These are phyloP conservation scores for Eleginops maclovinus DNA, from an alignment of 2,113 vertebrate species.

Conservation along the genomic window DNA sequence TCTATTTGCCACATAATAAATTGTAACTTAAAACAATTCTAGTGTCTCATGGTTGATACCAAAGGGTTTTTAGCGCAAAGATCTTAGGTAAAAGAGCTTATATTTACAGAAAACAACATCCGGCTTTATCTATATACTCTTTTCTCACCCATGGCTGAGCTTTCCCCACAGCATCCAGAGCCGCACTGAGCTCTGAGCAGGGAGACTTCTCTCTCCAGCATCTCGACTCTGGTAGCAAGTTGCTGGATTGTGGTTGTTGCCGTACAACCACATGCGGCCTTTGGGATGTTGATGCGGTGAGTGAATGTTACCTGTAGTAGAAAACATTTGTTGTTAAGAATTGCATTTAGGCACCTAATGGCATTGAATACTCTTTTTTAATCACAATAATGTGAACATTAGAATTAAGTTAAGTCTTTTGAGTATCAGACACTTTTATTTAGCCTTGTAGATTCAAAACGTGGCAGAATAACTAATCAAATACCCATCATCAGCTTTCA, in stretches of 20 bases:
- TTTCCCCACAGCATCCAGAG: conserved; percentile 91
- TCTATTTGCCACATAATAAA: not conserved
- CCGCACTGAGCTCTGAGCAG: conserved; percentile 91
- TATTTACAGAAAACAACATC: conserved; percentile 10
- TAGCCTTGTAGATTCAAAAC: not conserved
- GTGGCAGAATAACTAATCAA: not conserved
- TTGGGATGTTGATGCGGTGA: conserved; percentile 96
- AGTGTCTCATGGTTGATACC: not conserved
- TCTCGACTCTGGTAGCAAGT: conserved; percentile 92
- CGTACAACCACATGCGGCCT: conserved; percentile 91
- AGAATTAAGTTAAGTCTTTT: not conserved
- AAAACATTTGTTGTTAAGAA: not conserved
- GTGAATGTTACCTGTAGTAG: conserved; percentile 90
- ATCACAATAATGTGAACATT: not conserved
- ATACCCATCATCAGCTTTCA: not conserved
- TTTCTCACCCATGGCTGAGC: conserved; percentile 90
- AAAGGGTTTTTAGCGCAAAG: not conserved
- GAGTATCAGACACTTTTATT: not conserved
- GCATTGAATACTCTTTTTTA: not conserved
- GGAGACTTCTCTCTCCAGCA: conserved; percentile 96
- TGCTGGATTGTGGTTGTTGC: conserved; percentile 88
- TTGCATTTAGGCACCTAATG: not conserved
- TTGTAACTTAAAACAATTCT: not conserved
- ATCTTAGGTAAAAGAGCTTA: not conserved
- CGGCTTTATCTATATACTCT: conserved; percentile 3